These are phyloP conservation scores for Nettapus auritus DNA, from an alignment of 2,113 vertebrate species.

Conservation along the genomic window DNA sequence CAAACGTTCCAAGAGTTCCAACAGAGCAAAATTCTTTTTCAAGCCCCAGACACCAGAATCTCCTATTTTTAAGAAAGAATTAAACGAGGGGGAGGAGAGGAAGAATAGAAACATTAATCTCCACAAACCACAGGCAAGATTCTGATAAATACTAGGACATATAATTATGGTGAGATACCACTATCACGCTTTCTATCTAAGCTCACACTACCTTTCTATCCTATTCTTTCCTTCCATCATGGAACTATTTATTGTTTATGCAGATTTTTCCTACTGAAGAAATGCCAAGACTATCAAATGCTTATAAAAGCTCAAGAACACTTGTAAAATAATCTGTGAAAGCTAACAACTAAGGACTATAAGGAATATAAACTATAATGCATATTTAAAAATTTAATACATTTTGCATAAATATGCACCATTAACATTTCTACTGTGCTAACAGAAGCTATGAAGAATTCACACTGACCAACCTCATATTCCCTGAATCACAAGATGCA, in stretches of 20 bases:
- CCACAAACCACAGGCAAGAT: neutral
- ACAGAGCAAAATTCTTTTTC: constrained; percentile 98
- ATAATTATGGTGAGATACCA: neutral
- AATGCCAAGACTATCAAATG: neutral
- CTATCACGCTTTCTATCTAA: neutral
- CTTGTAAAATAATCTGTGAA: neutral
- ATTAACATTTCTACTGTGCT: neutral
- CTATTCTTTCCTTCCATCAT: neutral
- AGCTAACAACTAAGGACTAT: neutral
- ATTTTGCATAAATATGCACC: neutral
- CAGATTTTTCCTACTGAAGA: neutral
- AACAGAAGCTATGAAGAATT: neutral
- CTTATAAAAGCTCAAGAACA: neutral
- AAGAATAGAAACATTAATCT: neutral
- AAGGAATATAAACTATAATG: neutral
- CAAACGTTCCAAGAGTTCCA: constrained; percentile 94
- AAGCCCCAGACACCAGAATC: constrained; percentile 98
- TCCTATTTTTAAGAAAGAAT: constrained; percentile 76
- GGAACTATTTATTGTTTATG: neutral
- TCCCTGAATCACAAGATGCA: neutral
- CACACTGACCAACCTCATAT: neutral
- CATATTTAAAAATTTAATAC: neutral
- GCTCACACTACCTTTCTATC: neutral
- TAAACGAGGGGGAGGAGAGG: neutral
- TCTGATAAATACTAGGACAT: neutral